Conservation (phyloP, 2,113 vertebrate species). For the Chroicocephalus ridibundus region DNA sequence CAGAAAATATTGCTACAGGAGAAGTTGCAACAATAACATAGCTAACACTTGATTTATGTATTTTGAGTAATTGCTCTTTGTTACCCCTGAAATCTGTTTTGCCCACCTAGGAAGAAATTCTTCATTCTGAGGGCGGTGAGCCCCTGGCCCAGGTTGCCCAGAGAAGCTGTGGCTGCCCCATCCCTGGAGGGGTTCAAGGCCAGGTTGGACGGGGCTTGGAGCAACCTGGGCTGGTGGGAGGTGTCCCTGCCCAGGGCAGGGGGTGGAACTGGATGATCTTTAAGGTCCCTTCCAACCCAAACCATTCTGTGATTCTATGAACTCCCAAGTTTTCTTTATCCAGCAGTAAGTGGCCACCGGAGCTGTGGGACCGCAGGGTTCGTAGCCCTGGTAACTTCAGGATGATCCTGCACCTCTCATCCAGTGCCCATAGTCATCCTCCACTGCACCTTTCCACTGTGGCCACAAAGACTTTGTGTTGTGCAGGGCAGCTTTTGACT, state of each 20-base stretch:
- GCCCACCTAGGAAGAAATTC: background rate
- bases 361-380: background rate
- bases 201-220: background rate
- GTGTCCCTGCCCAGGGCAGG: background rate
- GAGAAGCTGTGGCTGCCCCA: background rate
- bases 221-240: background rate
- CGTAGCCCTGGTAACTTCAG: background rate
- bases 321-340: background rate
- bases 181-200: background rate
- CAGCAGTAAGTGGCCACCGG: background rate
- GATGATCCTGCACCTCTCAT: background rate
- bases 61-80: background rate
- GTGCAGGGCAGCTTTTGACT: background rate
- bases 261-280: fast-evolving
- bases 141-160: background rate
- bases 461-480: background rate
- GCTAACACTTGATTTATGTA: background rate
- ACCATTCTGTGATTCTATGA: background rate
- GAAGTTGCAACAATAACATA: background rate
- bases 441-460: background rate
- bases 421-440: fast-evolving
- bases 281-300: background rate
- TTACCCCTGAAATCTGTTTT: background rate
- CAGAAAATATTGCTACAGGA: background rate
- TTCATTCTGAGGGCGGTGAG: background rate